Conservation (phyloP, 2,797 vertebrate genomes). For the Caiman crocodilus region DNA sequence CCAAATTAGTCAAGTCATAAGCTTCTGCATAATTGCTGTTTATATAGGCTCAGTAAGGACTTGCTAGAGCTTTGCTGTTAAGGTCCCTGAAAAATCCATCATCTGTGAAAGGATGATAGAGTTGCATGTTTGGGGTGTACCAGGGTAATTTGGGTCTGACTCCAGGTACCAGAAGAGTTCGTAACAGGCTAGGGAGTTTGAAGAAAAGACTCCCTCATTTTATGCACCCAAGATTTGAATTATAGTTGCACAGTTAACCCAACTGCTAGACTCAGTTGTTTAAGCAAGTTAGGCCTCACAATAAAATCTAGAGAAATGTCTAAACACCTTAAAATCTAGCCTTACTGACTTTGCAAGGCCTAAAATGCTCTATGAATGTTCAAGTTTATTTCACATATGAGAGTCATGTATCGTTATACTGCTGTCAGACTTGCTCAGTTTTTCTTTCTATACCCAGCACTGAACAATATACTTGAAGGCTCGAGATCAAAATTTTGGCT, state of each 20-base stretch:
- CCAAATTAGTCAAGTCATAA: neutral
- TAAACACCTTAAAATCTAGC: neutral
- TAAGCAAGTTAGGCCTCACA: neutral
- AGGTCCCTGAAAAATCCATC: neutral
- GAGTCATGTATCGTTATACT: neutral
- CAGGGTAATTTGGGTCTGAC: too few relatives aligned
- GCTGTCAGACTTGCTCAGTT: neutral
- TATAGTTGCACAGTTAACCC: neutral
- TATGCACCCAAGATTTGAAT: too few relatives aligned
- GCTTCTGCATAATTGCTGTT: neutral
- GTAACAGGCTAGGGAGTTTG: too few relatives aligned
- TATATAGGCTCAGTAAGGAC: neutral
- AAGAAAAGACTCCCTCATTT: too few relatives aligned
- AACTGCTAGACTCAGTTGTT: neutral
- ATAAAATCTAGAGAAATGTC: neutral
- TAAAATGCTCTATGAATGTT: neutral
- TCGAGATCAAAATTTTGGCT: neutral
- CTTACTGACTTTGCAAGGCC: neutral
- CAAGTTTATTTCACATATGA: neutral
- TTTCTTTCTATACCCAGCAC: neutral
- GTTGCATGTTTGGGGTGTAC: too few relatives aligned
- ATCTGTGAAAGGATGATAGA: neutral
- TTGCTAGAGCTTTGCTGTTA: neutral
- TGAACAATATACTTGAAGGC: constrained; percentile 9
- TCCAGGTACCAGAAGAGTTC: too few relatives aligned